Percentiles rank a stretch among this genome's conserved stretches.
These are phyloP conservation scores for Chaetogeoica ovagalla DNA, from an alignment of 2,888 invertebrate genomes.

Conservation along the genomic window DNA sequence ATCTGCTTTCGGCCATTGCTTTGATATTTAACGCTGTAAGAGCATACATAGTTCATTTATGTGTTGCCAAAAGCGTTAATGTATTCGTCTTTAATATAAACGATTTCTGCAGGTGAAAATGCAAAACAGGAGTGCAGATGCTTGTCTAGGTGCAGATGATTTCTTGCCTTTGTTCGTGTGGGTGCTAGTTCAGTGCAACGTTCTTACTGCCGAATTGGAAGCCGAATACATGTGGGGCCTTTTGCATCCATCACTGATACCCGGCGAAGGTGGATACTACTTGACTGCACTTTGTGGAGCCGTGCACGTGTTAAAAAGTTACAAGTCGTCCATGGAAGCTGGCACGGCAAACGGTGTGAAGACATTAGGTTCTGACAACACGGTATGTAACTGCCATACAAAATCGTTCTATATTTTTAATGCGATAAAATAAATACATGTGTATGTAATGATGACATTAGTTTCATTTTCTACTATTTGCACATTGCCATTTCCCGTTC, in stretches of 20 bases:
- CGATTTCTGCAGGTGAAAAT: slow-evolving; percentile 67
- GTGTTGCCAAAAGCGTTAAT: too few relatives aligned
- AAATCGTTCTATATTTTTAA: too few relatives aligned
- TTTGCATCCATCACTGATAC: slow-evolving; percentile 84
- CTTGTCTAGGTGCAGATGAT: slow-evolving; percentile 79
- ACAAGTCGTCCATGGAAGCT: slow-evolving; percentile 59
- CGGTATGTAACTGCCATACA: slow-evolving; percentile 1
- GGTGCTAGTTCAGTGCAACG: slow-evolving; percentile 85
- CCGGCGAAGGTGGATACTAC: slow-evolving; percentile 93
- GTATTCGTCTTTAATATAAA: neutral
- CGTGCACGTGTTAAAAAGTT: slow-evolving; percentile 81
- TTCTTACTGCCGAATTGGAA: slow-evolving; percentile 91
- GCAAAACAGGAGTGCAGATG: slow-evolving; percentile 62
- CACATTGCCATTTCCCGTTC: too few relatives aligned
- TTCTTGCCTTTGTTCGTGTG: slow-evolving; percentile 89
- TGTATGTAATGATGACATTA: too few relatives aligned
- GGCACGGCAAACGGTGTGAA: slow-evolving; percentile 17
- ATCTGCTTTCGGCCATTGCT: slow-evolving; percentile 84
- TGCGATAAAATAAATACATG: too few relatives aligned
- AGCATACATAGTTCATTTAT: neutral
- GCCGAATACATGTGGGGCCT: slow-evolving; percentile 94
- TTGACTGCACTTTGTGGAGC: slow-evolving; percentile 91
- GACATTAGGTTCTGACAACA: slow-evolving; percentile 34
- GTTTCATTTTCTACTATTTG: too few relatives aligned
- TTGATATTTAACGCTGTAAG: slow-evolving; percentile 75